phyloP scores from a whole-genome alignment of 2,113 vertebrate genomes.

The Eolophus roseicapilla region DNA sequence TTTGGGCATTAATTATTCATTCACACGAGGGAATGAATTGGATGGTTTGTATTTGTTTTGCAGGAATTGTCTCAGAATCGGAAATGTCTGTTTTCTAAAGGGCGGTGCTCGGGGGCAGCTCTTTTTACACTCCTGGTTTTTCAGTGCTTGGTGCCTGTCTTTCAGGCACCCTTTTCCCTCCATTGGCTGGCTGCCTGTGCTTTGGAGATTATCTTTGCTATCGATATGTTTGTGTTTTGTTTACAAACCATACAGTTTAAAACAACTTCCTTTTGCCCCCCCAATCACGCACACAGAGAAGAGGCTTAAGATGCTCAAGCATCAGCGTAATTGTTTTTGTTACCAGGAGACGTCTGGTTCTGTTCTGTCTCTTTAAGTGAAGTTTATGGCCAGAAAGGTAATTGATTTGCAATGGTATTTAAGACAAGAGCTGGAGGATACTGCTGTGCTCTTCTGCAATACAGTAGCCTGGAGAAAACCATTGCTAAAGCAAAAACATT shows the following conservation, averaged over 20 bases:
- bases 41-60: slow-evolving; percentile 61
- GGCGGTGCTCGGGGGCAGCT: neutral
- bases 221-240: neutral
- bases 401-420: slow-evolving; percentile 56
- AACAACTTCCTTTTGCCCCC: neutral
- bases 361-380: slow-evolving; percentile 48
- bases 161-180: neutral
- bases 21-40: neutral
- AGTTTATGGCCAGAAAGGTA: slow-evolving; percentile 51
- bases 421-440: slow-evolving; percentile 43
- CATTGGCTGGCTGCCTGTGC: neutral
- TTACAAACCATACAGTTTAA: neutral
- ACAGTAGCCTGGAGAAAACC: slow-evolving; percentile 17
- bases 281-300: neutral
- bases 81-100: slow-evolving; percentile 16
- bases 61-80: slow-evolving; percentile 19
- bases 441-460: neutral
- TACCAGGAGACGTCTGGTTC: neutral
- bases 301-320: neutral
- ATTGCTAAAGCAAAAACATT: slow-evolving; percentile 25
- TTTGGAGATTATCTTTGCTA: neutral
- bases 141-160: neutral
- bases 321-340: neutral
- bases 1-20: slow-evolving; percentile 77
- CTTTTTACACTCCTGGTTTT: neutral